Percentiles rank a stretch among this genome's conserved stretches.
phyloP scores from a whole-genome alignment of 2,888 invertebrate species.

The Gymnoscelis rufifasciata region DNA sequence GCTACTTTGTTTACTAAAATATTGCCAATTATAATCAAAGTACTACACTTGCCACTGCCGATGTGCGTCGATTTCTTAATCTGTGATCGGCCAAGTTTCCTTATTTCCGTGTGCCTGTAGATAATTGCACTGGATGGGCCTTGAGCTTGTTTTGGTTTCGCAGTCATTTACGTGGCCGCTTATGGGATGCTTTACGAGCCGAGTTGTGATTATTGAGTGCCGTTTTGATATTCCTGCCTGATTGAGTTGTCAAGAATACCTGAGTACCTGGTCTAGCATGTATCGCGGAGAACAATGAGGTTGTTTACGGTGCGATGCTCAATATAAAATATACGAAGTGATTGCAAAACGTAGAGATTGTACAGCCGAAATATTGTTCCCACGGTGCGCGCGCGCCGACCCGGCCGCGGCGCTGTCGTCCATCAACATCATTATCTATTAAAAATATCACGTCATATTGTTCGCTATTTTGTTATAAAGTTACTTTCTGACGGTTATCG shows the following conservation, averaged over 20 bases:
- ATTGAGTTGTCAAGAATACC: constrained; percentile 24
- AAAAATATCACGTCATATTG: constrained; percentile 78
- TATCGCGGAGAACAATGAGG: constrained; percentile 22
- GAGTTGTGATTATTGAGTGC: constrained; percentile 21
- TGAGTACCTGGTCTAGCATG: constrained; percentile 15
- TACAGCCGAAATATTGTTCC: constrained; percentile 70
- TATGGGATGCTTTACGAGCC: constrained; percentile 30
- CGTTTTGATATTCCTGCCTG: constrained; percentile 20
- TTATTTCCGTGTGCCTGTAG: constrained; percentile 43
- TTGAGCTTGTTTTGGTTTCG: constrained; percentile 33
- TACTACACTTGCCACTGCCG: constrained; percentile 50
- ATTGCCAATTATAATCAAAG: constrained; percentile 71
- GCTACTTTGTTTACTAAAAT: constrained; percentile 73
- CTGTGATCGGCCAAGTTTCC: constrained; percentile 51
- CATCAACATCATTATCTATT: constrained; percentile 78
- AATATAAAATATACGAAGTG: constrained; percentile 52
- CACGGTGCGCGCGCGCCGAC: constrained; percentile 61
- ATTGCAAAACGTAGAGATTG: constrained; percentile 66
- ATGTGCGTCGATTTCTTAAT: constrained; percentile 63
- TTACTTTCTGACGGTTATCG: constrained; percentile 67
- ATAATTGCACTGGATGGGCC: constrained; percentile 29
- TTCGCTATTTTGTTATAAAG: constrained; percentile 73
- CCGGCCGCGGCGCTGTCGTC: constrained; percentile 59
- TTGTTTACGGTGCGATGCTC: constrained; percentile 25
- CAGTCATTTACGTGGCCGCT: constrained; percentile 25